A percentile compares a stretch with the other conserved stretches of the same genome.
Conservation (phyloP, 2,888 invertebrate species). For the Phyllotreta striolata region DNA sequence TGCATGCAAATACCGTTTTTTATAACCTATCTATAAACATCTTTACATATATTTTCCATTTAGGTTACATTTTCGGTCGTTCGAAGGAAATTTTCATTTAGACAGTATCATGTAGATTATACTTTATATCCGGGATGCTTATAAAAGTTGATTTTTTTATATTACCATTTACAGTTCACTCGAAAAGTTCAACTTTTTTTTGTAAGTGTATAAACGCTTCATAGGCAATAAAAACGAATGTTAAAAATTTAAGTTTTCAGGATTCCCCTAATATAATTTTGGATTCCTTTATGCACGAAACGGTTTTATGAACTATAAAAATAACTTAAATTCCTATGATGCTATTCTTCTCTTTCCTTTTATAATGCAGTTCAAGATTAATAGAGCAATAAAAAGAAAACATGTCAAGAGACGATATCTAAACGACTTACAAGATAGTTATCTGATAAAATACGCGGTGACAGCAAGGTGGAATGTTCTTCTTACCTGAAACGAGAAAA, state of each 20-base stretch:
- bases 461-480: not conserved
- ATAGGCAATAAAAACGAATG: too few relatives aligned
- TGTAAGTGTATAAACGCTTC: too few relatives aligned
- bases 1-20: conserved; percentile 27
- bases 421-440: conserved; percentile 15
- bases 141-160: conserved; percentile 10
- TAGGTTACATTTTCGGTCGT: conserved; percentile 18
- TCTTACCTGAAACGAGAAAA: conserved; percentile 9
- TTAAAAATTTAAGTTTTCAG: too few relatives aligned
- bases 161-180: not conserved
- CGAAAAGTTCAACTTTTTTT: too few relatives aligned
- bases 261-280: too few relatives aligned
- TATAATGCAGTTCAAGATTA: too few relatives aligned
- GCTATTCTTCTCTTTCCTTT: too few relatives aligned
- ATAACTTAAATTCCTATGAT: too few relatives aligned
- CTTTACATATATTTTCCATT: conserved; percentile 33
- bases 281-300: too few relatives aligned
- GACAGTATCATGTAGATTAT: conserved; percentile 25
- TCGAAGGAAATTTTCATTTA: conserved; percentile 23
- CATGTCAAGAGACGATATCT: not conserved
- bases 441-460: not conserved
- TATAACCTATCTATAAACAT: conserved; percentile 30
- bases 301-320: too few relatives aligned
- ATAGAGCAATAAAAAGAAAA: not conserved
- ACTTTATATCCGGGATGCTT: conserved; percentile 9